Evolutionary conservation across 2,797 vertebrate genomes (phyloP).

Genomic region (Protonibea diacanthus): DNA sequence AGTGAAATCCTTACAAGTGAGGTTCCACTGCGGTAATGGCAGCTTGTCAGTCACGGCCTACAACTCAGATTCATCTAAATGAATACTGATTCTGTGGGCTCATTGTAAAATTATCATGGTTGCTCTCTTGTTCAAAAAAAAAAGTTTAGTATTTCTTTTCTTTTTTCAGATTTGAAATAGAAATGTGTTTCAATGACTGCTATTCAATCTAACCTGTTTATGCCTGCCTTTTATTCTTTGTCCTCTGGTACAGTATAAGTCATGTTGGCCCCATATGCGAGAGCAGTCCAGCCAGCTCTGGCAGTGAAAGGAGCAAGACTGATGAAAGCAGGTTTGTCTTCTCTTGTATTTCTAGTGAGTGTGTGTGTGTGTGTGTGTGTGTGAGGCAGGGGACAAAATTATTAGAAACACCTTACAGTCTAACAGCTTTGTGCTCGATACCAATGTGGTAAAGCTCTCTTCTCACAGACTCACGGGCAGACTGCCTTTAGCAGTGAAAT

Average conservation of each 20-base stretch:
- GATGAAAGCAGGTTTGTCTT: slow-evolving; percentile 89
- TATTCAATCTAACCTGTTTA: slow-evolving; percentile 4
- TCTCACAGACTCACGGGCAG: not conserved
- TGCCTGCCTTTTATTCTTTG: slow-evolving; percentile 16
- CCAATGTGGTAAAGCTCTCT: not conserved
- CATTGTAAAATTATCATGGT: no score
- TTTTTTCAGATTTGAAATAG: not conserved
- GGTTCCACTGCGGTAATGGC: no score
- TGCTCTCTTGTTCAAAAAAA: not conserved
- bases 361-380: not conserved
- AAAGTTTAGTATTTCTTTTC: not conserved
- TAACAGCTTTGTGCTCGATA: not conserved
- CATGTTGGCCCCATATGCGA: slow-evolving; percentile 95
- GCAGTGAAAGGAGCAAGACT: slow-evolving; percentile 87
- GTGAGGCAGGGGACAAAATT: not conserved
- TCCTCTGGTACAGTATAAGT: slow-evolving; percentile 88
- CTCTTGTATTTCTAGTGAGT: not conserved
- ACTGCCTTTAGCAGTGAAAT: not conserved
- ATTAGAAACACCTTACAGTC: not conserved
- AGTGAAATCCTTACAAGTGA: not conserved
- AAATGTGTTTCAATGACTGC: not conserved
- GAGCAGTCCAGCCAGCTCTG: slow-evolving; percentile 91
- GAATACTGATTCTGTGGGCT: no score
- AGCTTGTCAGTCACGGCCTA: not conserved
- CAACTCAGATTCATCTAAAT: no score